Evolutionary conservation across 2,113 vertebrate genomes (phyloP).

Genomic region (Eublepharis macularius): DNA sequence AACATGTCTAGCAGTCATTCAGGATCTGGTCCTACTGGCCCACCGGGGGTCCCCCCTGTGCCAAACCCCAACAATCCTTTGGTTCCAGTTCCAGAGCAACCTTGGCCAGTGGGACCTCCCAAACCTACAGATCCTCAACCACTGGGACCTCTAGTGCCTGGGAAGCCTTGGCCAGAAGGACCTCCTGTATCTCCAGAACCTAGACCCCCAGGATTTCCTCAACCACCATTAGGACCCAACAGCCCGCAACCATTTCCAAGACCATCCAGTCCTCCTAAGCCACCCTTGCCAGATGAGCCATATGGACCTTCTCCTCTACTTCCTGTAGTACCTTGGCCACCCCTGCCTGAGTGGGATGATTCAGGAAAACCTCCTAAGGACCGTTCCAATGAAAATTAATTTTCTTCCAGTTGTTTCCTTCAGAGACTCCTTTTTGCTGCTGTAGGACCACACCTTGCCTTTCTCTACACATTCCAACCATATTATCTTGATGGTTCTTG

Average conservation of each 20-base stretch:
- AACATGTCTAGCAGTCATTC: neutral
- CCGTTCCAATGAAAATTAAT: neutral
- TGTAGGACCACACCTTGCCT: neutral
- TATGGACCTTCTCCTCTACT: neutral
- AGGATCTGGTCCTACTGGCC: neutral
- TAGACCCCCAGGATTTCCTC: neutral
- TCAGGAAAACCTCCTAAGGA: neutral
- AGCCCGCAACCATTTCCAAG: neutral
- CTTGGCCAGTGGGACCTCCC: neutral
- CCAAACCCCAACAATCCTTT: neutral
- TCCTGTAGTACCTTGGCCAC: constrained; percentile 3
- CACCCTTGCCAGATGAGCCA: constrained; percentile 18
- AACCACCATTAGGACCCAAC: neutral
- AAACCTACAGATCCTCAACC: neutral
- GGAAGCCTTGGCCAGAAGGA: constrained; percentile 14
- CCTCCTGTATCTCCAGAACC: neutral
- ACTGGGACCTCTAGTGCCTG: neutral
- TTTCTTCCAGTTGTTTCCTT: neutral
- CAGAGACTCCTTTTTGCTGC: neutral
- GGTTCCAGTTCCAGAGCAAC: neutral
- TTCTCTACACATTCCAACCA: neutral
- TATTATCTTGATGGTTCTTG: neutral
- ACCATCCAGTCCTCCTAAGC: neutral
- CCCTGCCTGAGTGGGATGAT: neutral
- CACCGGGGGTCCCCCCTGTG: neutral